A percentile compares a stretch with the other conserved stretches of the same genome.
phyloP scores from a whole-genome alignment of 2,888 invertebrate genomes.

The Cephus sareptanus region DNA sequence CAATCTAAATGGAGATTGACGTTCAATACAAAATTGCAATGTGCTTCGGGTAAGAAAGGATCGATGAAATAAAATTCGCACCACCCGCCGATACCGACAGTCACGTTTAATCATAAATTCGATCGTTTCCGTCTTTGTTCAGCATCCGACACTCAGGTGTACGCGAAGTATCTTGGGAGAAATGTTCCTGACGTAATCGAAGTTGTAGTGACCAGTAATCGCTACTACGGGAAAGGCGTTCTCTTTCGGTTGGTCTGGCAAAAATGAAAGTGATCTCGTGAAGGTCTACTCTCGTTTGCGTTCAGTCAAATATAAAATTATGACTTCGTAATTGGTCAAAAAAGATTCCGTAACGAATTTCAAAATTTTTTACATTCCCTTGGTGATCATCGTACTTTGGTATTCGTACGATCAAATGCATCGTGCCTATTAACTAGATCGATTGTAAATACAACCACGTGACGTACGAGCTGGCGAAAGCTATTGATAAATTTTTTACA shows the following conservation, averaged over 20 bases:
- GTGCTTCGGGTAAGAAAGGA: neutral
- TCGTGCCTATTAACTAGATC: neutral
- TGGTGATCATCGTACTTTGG: neutral
- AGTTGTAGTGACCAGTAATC: slow-evolving; percentile 6
- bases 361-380: neutral
- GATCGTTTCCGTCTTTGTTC: neutral
- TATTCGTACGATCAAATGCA: neutral
- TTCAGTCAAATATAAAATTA: neutral
- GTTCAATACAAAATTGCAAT: neutral
- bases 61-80: neutral
- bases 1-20: neutral
- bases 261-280: slow-evolving; percentile 19
- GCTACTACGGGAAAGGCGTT: slow-evolving; percentile 11
- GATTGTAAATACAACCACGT: neutral
- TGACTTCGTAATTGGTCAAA: neutral
- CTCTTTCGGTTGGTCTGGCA: slow-evolving; percentile 7
- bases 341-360: neutral
- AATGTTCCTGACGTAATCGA: slow-evolving; percentile 16
- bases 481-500: neutral
- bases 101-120: neutral
- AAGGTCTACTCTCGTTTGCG: neutral
- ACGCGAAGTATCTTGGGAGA: slow-evolving; percentile 1
- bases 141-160: neutral
- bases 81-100: neutral
- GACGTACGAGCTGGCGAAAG: neutral